Percentiles rank a stretch among this genome's conserved stretches.
Conservation (phyloP, 2,797 vertebrate species). For the Acropternis orthonyx region DNA sequence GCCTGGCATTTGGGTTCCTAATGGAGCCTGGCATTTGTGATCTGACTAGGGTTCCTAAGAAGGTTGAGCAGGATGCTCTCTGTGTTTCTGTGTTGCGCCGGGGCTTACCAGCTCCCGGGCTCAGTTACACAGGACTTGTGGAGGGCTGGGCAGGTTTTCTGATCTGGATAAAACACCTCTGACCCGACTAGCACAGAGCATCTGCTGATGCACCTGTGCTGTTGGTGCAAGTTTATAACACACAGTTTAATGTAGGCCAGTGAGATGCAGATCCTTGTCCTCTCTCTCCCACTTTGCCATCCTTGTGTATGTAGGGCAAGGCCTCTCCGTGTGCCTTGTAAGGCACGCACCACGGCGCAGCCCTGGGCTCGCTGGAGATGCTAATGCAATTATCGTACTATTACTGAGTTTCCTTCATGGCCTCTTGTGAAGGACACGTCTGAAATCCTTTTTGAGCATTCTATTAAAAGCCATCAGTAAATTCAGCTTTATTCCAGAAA, state of each 20-base stretch:
- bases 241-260: neutral
- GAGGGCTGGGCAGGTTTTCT: neutral
- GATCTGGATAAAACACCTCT: neutral
- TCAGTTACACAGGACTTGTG: fast-evolving
- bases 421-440: constrained; percentile 35
- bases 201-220: neutral
- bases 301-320: constrained; percentile 28
- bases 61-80: neutral
- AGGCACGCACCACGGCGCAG: neutral
- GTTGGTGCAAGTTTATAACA: neutral
- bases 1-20: neutral
- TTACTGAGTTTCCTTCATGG: constrained; percentile 44
- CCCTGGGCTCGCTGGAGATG: constrained; percentile 31
- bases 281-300: neutral
- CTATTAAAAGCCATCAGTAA: constrained; percentile 51
- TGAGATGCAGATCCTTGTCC: neutral
- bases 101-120: neutral
- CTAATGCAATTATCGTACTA: constrained; percentile 44
- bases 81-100: neutral
- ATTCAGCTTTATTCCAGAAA: neutral
- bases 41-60: neutral
- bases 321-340: neutral
- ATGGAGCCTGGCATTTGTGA: neutral
- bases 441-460: constrained; percentile 36
- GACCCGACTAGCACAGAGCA: neutral